Percentiles rank a stretch among this genome's conserved stretches.
Evolutionary conservation across 2,113 vertebrate species (phyloP).

Genomic region (Datnioides undecimradiatus): DNA sequence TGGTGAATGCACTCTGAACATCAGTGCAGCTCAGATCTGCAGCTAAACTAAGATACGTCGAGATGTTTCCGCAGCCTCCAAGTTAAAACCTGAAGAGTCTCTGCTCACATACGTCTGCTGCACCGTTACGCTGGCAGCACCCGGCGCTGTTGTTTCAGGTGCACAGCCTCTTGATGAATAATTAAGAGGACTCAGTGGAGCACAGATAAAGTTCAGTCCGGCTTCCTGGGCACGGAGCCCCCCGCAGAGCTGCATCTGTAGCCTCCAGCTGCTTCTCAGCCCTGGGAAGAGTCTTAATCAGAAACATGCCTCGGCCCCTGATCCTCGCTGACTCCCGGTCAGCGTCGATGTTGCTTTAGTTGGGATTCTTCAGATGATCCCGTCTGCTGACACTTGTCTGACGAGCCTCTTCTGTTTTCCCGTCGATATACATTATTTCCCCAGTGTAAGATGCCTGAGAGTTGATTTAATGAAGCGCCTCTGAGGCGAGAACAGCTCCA

Average conservation of each 20-base stretch:
- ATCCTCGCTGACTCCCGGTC: neutral
- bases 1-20: constrained; percentile 1
- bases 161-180: constrained; percentile 74
- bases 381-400: neutral
- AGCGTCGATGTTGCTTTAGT: neutral
- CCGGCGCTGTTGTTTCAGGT: constrained; percentile 76
- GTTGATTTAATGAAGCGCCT: constrained; percentile 34
- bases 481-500: constrained; percentile 16
- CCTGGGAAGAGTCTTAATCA: constrained; percentile 44
- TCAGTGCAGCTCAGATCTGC: neutral
- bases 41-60: too few relatives aligned
- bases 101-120: constrained; percentile 18
- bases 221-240: constrained; percentile 37
- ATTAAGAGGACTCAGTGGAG: constrained; percentile 70
- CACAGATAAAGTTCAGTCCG: constrained; percentile 46
- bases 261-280: constrained; percentile 32
- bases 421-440: neutral
- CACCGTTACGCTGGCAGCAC: constrained; percentile 4
- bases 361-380: too few relatives aligned
- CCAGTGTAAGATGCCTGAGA: neutral
- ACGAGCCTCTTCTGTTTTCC: neutral
- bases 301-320: constrained; percentile 29
- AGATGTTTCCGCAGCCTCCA: neutral
- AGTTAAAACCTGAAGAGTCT: neutral
- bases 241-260: constrained; percentile 14